Conservation (phyloP, 2,797 vertebrate species). For the Sandelia bainsii region DNA sequence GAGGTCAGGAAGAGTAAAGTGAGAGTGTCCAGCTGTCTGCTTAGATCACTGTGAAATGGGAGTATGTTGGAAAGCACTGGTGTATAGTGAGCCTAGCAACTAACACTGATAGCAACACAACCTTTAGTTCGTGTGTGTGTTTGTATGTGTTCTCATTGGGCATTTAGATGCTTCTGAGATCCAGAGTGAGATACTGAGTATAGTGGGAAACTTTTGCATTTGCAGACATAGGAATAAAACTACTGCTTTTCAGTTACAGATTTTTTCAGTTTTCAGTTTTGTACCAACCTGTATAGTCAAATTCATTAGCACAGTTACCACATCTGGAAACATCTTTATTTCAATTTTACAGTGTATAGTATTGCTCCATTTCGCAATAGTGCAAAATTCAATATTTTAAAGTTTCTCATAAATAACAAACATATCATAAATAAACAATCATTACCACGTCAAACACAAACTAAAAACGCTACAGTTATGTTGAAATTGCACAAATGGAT, state of each 20-base stretch:
- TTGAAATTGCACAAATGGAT: slow-evolving; percentile 74
- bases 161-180: slow-evolving; percentile 25
- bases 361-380: slow-evolving; percentile 87
- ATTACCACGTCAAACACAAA: slow-evolving; percentile 77
- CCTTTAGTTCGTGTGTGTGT: slow-evolving; percentile 4
- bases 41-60: slow-evolving; percentile 79
- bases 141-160: slow-evolving; percentile 20
- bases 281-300: slow-evolving; percentile 17
- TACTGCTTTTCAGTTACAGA: slow-evolving; percentile 4
- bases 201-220: background rate
- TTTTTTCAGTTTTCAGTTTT: background rate
- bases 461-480: slow-evolving; percentile 67
- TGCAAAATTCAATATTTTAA: slow-evolving; percentile 84
- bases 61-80: slow-evolving; percentile 65
- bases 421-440: slow-evolving; percentile 86
- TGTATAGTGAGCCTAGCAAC: slow-evolving; percentile 65
- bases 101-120: slow-evolving; percentile 48
- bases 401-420: slow-evolving; percentile 88
- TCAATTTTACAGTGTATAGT: slow-evolving; percentile 69
- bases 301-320: slow-evolving; percentile 36
- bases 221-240: slow-evolving; percentile 6
- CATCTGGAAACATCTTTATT: slow-evolving; percentile 85
- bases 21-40: slow-evolving; percentile 87
- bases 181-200: background rate
- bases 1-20: slow-evolving; percentile 85